Evolutionary conservation across 2,888 invertebrate species (phyloP), one percentile per base, ranked within the genome.

Genomic region (Phlogophora meticulosa): DNA sequence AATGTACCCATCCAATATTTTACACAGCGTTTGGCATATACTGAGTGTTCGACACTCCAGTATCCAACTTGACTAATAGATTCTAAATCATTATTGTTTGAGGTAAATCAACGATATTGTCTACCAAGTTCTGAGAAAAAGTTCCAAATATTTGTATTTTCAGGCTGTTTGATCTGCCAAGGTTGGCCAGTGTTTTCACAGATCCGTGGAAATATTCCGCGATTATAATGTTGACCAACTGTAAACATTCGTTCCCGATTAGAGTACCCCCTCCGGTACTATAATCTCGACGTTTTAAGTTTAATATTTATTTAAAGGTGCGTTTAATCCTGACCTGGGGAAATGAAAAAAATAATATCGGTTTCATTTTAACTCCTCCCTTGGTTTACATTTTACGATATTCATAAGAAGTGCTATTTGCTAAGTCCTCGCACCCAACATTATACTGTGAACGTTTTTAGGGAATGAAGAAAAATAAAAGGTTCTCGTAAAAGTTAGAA

Each of bases 161-260:
- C 49, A 40, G 42, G 48, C 48, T 38, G 20, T 72, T 55, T 56
- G 43, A 45, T 40, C 28, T 32, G 46, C 17, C 22, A 17, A 36
- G 48, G 36, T 45, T 28, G 42, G 51, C 51, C 43, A 13, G 49
- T 56, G 60, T 64, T 80, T 68, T 46, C 22, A 28, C 42, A 48
- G 62, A 48, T 62, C 67, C 61, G 56, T 56, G 62, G 64, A 76
- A 62, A 53, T 60, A 59, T 64, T 24, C 36, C 32, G 43, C 49
- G 43, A 40, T 60, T 52, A 56, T 52, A 75, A 76, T 52, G 59
- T 76, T 74, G 42, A 56, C 72, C 52, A 9, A 53, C 46, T 15
- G 60, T 71, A 63, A 71, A 75, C 59, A 74, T 38, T 24, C 20
- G 56, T 42, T 53, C 28, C 40, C 58, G 55, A 53, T 51, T 48